Percentiles rank a stretch among this genome's conserved stretches.
Evolutionary conservation across 2,113 vertebrate genomes (phyloP).

Genomic region (Gobio gobio): DNA sequence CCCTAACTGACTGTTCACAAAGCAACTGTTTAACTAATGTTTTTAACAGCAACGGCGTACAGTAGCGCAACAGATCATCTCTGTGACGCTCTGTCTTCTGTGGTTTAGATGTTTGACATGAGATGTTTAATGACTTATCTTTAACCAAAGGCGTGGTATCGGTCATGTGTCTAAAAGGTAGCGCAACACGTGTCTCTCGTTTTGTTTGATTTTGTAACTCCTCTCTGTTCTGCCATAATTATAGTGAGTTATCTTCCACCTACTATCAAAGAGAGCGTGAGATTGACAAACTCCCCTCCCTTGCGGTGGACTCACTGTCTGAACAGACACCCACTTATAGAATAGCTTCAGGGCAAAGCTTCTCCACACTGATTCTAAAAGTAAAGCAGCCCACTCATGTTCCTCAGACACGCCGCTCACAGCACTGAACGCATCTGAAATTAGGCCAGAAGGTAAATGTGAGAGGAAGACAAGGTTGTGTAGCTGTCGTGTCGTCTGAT

Average conservation of each 20-base stretch:
- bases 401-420: slow-evolving; percentile 30
- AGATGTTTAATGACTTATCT: slow-evolving; percentile 19
- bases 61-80: slow-evolving; percentile 6
- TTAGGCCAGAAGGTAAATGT: slow-evolving; percentile 29
- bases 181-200: neutral
- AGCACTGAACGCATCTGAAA: slow-evolving; percentile 22
- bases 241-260: slow-evolving; percentile 9
- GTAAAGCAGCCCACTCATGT: slow-evolving; percentile 44
- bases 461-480: slow-evolving; percentile 14
- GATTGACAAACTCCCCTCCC: slow-evolving; percentile 16
- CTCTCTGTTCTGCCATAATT: slow-evolving; percentile 21
- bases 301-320: neutral
- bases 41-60: slow-evolving; percentile 7
- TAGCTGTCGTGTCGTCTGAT: neutral
- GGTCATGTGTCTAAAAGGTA: slow-evolving; percentile 14
- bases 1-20: neutral
- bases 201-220: neutral
- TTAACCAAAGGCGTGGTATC: neutral
- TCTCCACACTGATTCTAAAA: slow-evolving; percentile 41
- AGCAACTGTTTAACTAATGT: slow-evolving; percentile 9
- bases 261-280: slow-evolving; percentile 16
- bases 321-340: slow-evolving; percentile 38
- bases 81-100: neutral
- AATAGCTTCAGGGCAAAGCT: slow-evolving; percentile 26
- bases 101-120: neutral